A percentile compares a stretch with the other conserved stretches of the same genome.
Conservation (phyloP, 1,140 invertebrate genomes). For the Penaeus chinensis region DNA sequence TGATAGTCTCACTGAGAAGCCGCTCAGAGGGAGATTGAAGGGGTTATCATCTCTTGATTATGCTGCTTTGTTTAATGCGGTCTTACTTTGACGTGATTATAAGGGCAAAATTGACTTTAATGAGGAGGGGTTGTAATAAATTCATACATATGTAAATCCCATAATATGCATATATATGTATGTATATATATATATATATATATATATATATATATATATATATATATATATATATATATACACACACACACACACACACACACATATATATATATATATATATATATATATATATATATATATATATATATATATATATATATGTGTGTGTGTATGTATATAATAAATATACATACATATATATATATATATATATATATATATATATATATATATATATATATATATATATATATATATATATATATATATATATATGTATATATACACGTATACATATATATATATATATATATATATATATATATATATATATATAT, state of each 20-base stretch:
- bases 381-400: constrained; percentile 17
- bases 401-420: neutral
- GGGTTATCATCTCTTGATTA: too few species aligned
- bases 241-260: neutral
- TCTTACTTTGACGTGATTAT: too few species aligned
- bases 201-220: constrained; percentile 18
- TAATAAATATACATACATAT: constrained; percentile 1
- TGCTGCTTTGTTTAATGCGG: too few species aligned
- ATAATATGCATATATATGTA: neutral
- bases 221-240: constrained; percentile 11
- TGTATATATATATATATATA: constrained; percentile 28
- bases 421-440: neutral
- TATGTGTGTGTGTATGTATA: neutral
- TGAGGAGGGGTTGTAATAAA: too few species aligned
- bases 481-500: constrained; percentile 18
- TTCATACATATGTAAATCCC: too few species aligned
- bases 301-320: constrained; percentile 5
- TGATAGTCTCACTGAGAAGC: too few species aligned
- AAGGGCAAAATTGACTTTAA: too few species aligned
- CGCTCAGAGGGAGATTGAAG: too few species aligned
- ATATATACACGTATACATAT: neutral
- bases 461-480: constrained; percentile 10
- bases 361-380: constrained; percentile 21
- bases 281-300: neutral
- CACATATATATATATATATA: neutral